Evolutionary conservation across 2,888 invertebrate species (phyloP).

Genomic region (Lysandra coridon): DNA sequence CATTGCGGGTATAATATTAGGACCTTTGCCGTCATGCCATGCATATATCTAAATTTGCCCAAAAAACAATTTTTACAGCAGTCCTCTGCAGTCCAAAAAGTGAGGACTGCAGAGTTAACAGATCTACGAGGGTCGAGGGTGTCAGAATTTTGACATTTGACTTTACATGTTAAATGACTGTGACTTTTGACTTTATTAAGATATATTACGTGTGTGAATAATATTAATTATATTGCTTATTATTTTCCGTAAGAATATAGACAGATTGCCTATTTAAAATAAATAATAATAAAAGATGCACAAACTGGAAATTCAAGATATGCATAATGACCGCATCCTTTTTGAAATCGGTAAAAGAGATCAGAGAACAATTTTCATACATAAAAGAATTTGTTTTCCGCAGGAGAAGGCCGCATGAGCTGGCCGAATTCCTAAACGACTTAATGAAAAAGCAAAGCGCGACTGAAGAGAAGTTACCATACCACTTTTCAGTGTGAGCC

Average conservation of each 20-base stretch:
- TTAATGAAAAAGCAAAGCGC: constrained; percentile 71
- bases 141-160: background rate
- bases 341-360: background rate
- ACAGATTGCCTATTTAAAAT: background rate
- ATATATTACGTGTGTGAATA: background rate
- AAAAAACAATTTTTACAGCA: no score
- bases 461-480: constrained; percentile 76
- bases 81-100: no score
- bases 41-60: no score
- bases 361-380: constrained; percentile 30
- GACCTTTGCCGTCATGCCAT: no score
- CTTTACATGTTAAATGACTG: background rate
- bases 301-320: background rate
- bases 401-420: constrained; percentile 79
- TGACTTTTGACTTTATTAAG: background rate
- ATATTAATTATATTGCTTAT: constrained; percentile 1
- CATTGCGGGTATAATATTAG: no score
- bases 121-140: no score
- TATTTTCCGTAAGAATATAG: background rate
- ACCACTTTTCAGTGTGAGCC: constrained; percentile 81
- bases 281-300: background rate
- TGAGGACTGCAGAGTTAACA: no score
- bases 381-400: constrained; percentile 62
- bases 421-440: constrained; percentile 78
- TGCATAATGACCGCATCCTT: background rate